These are phyloP conservation scores for Aurelia coerulea DNA, from an alignment of 30 jellyfish, hydroid and myxozoan genomes.

Conservation along the genomic window DNA sequence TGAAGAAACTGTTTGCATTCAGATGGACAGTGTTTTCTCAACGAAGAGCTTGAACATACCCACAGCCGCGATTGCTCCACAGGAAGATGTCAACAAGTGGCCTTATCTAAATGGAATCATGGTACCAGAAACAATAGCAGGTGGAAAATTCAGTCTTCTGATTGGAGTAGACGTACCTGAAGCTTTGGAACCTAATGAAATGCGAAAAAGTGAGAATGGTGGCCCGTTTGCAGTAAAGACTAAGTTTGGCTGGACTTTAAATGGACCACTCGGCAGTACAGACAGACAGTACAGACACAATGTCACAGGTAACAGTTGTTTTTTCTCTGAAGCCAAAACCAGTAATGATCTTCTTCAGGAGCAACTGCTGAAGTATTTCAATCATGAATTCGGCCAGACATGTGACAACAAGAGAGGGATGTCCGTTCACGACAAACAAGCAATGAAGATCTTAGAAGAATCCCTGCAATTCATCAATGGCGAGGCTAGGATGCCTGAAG, in stretches of 20 bases:
- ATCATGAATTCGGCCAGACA: conserved; percentile 32
- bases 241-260: not conserved
- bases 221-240: not conserved
- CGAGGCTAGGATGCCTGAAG: conserved; percentile 34
- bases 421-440: conserved; percentile 45
- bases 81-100: conserved; percentile 53
- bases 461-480: conserved; percentile 10
- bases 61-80: conserved; percentile 38
- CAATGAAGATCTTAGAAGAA: conserved; percentile 32
- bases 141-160: not conserved
- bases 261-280: not conserved
- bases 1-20: conserved; percentile 39
- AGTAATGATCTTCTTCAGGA: conserved; percentile 13
- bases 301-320: not conserved
- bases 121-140: not conserved
- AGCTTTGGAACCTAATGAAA: not conserved
- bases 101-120: not conserved
- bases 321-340: not conserved
- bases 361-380: conserved; percentile 22
- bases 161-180: not conserved
- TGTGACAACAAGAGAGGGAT: conserved; percentile 24
- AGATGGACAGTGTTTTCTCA: conserved; percentile 36
- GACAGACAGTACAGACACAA: no score
- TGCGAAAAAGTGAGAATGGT: not conserved
- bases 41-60: conserved; percentile 43